phyloP scores from a whole-genome alignment of 2,888 invertebrate species.

The Ennomos quercinarius region DNA sequence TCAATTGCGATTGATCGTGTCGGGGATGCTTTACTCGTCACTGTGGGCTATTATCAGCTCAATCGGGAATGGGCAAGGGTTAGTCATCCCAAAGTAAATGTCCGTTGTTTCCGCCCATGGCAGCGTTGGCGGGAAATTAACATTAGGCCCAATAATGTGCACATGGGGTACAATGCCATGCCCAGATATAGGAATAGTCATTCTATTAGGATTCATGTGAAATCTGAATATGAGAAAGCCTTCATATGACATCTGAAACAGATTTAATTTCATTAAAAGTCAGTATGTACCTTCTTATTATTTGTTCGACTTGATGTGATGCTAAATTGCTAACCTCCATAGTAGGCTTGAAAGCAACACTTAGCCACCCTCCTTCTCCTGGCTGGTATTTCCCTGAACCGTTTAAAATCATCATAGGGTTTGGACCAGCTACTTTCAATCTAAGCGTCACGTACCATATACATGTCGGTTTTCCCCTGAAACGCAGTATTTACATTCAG shows the following conservation, averaged over 20 bases:
- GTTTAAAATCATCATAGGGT: conserved; percentile 67
- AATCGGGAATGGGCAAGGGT: conserved; percentile 87
- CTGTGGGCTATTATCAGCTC: conserved; percentile 89
- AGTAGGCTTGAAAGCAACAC: conserved; percentile 85
- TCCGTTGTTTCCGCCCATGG: conserved; percentile 87
- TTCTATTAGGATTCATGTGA: conserved; percentile 79
- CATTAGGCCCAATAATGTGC: conserved; percentile 74
- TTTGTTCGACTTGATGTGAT: not conserved
- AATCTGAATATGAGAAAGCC: conserved; percentile 74
- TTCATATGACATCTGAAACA: conserved; percentile 70
- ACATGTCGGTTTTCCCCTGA: conserved; percentile 84
- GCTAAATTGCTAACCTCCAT: conserved; percentile 63
- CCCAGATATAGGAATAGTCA: conserved; percentile 79
- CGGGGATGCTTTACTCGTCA: conserved; percentile 88
- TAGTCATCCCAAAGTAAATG: conserved; percentile 85
- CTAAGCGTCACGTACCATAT: conserved; percentile 81
- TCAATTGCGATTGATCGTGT: too few relatives aligned
- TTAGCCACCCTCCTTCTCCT: conserved; percentile 78
- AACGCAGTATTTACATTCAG: conserved; percentile 23
- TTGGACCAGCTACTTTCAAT: conserved; percentile 58
- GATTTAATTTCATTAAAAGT: conserved; percentile 2
- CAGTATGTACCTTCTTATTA: too few relatives aligned
- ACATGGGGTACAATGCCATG: conserved; percentile 83
- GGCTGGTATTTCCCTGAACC: conserved; percentile 79
- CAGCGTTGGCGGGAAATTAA: conserved; percentile 87